Evolutionary conservation across 2,888 invertebrate genomes (phyloP).

Genomic region (Himalopsyche kuldschensis): DNA sequence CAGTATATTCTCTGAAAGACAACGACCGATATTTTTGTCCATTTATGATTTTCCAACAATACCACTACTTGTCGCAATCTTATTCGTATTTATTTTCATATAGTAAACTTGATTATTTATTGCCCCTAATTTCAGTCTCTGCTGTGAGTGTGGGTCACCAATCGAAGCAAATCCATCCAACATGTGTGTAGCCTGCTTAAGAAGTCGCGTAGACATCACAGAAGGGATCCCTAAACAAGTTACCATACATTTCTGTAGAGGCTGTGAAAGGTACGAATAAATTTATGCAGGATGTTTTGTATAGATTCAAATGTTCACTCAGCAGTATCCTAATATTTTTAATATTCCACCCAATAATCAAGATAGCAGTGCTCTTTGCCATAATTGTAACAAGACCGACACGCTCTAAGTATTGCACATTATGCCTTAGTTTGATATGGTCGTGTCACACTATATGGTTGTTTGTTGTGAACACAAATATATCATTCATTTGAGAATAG

Average conservation of each 20-base stretch:
- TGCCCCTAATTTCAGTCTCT: conserved; percentile 62
- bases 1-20: neutral
- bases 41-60: neutral
- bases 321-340: neutral
- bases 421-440: too few species aligned
- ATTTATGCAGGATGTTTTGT: neutral
- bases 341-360: too few species aligned
- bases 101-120: neutral
- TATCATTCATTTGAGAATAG: too few species aligned
- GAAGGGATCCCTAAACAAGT: conserved; percentile 95
- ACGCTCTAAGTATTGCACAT: too few species aligned
- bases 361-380: too few species aligned
- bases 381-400: too few species aligned
- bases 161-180: conserved; percentile 96
- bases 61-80: neutral
- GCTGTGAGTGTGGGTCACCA: conserved; percentile 90
- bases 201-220: conserved; percentile 91
- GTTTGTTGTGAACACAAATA: too few species aligned
- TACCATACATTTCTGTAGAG: conserved; percentile 85
- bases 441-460: too few species aligned
- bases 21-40: neutral
- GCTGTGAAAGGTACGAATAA: conserved; percentile 80
- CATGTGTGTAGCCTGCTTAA: conserved; percentile 94
- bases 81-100: neutral
- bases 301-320: neutral